Evolutionary conservation across 2,113 vertebrate species (phyloP).

Genomic region (Sinocyclocheilus anshuiensis): DNA sequence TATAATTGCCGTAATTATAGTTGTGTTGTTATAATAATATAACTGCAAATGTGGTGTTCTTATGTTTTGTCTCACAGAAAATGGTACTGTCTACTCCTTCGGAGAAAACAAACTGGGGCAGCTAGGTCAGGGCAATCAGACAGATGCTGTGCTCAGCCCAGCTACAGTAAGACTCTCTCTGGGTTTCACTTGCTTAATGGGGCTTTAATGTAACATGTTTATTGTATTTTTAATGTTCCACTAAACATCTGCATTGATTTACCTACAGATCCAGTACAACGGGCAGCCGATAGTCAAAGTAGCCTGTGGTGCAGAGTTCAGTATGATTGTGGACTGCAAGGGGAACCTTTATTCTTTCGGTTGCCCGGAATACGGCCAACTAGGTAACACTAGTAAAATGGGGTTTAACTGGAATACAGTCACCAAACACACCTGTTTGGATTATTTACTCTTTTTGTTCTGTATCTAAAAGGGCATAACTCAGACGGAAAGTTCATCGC

Average conservation of each 20-base stretch:
- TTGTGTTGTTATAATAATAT: neutral
- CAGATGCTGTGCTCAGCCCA: conserved; percentile 89
- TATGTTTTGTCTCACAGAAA: conserved; percentile 73
- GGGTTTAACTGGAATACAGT: neutral
- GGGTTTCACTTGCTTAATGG: neutral
- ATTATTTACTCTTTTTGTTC: neutral
- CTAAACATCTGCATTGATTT: neutral
- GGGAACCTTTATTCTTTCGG: conserved; percentile 97
- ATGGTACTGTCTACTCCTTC: conserved; percentile 85
- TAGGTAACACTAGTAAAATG: conserved; percentile 74
- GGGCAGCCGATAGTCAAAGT: conserved; percentile 96
- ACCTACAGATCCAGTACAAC: conserved; percentile 88
- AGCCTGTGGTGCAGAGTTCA: conserved; percentile 94
- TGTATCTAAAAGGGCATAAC: conserved; percentile 84
- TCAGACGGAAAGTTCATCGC: conserved; percentile 97
- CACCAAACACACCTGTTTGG: neutral
- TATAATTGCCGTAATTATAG: neutral
- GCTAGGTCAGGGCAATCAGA: conserved; percentile 93
- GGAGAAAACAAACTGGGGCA: conserved; percentile 98
- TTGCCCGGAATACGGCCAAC: conserved; percentile 93
- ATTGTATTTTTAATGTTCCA: neutral
- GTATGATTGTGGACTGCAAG: conserved; percentile 98
- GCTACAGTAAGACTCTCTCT: conserved; percentile 76
- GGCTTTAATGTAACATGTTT: neutral
- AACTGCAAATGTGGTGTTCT: neutral